Conservation (phyloP, 2,797 vertebrate genomes). For the Enteromius fasciolatus region DNA sequence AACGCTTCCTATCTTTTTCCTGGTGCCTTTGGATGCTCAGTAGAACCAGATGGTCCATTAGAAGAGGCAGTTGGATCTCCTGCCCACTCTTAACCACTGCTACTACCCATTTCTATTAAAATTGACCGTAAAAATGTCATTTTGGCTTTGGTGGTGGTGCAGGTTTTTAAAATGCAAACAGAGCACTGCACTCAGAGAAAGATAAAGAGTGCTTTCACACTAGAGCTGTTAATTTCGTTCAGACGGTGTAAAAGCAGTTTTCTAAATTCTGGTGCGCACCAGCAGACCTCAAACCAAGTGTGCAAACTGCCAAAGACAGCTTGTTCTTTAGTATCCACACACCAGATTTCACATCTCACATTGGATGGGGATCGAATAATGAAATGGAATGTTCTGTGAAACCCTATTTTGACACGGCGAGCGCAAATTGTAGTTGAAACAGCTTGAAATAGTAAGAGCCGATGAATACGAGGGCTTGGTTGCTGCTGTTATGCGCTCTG, state of each 20-base stretch:
- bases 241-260: not conserved
- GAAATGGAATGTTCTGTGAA: slow-evolving; percentile 10
- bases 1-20: slow-evolving; percentile 31
- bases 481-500: slow-evolving; percentile 5
- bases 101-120: slow-evolving; percentile 49
- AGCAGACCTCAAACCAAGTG: slow-evolving; percentile 8
- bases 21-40: slow-evolving; percentile 43
- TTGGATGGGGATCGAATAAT: slow-evolving; percentile 5
- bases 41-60: slow-evolving; percentile 58
- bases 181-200: not conserved
- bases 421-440: slow-evolving; percentile 20
- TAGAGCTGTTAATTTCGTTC: not conserved
- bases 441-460: slow-evolving; percentile 40
- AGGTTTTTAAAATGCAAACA: not conserved
- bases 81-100: slow-evolving; percentile 31
- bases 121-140: slow-evolving; percentile 46
- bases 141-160: slow-evolving; percentile 22
- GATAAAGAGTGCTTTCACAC: slow-evolving; percentile 16
- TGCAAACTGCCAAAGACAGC: slow-evolving; percentile 9
- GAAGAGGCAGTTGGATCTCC: slow-evolving; percentile 52
- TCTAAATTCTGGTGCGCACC: not conserved
- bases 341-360: slow-evolving; percentile 6
- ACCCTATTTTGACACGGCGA: slow-evolving; percentile 7
- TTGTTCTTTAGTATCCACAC: slow-evolving; percentile 7
- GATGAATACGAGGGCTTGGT: slow-evolving; percentile 26